Percentiles rank a stretch among this genome's conserved stretches.
Evolutionary conservation across 1,140 invertebrate genomes (phyloP).

Genomic region (Ceratosolen solmsi): DNA sequence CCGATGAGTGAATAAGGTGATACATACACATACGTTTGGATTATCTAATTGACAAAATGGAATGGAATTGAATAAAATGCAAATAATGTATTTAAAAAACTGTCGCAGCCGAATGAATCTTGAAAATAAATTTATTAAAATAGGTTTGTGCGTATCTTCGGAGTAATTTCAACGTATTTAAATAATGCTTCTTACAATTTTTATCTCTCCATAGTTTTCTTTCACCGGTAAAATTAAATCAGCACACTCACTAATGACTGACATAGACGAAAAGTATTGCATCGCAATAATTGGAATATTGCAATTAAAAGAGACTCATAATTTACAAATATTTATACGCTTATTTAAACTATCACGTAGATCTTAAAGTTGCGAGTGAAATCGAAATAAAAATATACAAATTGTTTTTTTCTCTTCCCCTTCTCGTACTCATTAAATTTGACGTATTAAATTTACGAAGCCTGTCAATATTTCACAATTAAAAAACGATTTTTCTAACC

Average conservation of each 20-base stretch:
- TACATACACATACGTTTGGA: neutral
- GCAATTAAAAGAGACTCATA: neutral
- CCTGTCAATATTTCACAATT: neutral
- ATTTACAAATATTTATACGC: neutral
- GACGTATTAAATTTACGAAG: neutral
- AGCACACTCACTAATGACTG: neutral
- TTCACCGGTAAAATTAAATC: neutral
- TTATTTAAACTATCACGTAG: neutral
- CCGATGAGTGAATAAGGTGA: neutral
- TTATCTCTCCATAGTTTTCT: neutral
- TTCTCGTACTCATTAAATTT: neutral
- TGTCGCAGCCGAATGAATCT: neutral
- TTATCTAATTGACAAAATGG: neutral
- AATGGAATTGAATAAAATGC: neutral
- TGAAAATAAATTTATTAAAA: neutral
- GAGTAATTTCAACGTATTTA: neutral
- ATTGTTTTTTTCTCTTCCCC: neutral
- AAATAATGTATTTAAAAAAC: neutral
- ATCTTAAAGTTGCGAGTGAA: neutral
- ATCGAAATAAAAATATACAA: neutral
- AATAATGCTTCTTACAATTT: neutral
- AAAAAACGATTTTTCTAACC: neutral
- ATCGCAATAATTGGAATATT: neutral
- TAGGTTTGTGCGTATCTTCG: neutral
- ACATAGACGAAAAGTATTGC: neutral